These are phyloP conservation scores for Ephialtes manifestator DNA, from an alignment of 2,888 invertebrate species.

Conservation along the genomic window DNA sequence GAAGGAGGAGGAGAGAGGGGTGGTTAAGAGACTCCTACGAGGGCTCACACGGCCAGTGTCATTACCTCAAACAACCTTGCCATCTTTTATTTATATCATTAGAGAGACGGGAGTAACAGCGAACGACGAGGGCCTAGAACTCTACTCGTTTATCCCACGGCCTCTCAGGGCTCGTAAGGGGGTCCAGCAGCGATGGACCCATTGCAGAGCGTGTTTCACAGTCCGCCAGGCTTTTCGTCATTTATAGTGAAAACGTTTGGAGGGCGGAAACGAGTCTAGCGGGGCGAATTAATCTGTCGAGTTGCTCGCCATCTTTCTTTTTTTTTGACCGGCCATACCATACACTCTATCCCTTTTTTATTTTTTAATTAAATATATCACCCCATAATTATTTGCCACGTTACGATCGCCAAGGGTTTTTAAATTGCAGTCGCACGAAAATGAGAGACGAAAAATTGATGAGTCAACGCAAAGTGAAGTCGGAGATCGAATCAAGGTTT, in stretches of 20 bases:
- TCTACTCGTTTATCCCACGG: conserved; percentile 72
- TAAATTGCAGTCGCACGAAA: not conserved
- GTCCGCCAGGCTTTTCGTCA: conserved; percentile 56
- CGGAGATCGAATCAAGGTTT: conserved; percentile 5
- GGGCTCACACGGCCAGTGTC: conserved; percentile 74
- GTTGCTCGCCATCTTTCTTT: conserved; percentile 14
- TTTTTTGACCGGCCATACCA: not conserved
- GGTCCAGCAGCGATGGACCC: conserved; percentile 46
- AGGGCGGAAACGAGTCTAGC: conserved; percentile 49
- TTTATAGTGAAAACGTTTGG: conserved; percentile 56
- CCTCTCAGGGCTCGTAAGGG: conserved; percentile 78
- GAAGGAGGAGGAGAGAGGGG: conserved; percentile 34
- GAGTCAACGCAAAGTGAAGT: conserved; percentile 13
- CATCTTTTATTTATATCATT: conserved; percentile 83
- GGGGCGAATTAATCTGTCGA: conserved; percentile 55
- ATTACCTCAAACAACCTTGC: conserved; percentile 78
- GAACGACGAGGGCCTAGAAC: conserved; percentile 56
- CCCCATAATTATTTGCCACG: not conserved
- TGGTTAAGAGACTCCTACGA: conserved; percentile 60
- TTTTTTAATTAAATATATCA: conserved; percentile 29
- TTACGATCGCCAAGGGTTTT: conserved; percentile 2
- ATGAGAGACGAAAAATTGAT: conserved; percentile 8
- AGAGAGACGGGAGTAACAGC: conserved; percentile 68
- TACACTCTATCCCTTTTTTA: not conserved
- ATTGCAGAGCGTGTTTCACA: conserved; percentile 34